Conservation (phyloP, 2,113 vertebrate species). For the Neogobius melanostomus region DNA sequence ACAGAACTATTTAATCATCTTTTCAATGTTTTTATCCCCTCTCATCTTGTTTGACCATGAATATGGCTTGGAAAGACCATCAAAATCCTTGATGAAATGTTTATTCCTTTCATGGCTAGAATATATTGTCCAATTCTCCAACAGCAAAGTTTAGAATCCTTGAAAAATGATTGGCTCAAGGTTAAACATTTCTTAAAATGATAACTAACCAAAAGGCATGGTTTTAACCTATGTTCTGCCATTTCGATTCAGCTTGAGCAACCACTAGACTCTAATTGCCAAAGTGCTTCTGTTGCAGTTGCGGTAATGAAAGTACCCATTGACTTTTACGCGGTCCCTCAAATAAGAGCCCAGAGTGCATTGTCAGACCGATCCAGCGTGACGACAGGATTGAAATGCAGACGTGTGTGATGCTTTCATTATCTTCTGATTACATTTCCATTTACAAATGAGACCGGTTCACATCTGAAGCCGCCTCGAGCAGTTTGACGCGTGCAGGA, state of each 20-base stretch:
- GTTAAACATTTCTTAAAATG: too few relatives aligned
- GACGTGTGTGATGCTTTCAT: constrained; percentile 42
- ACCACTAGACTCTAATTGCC: constrained; percentile 10
- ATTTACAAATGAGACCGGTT: constrained; percentile 58
- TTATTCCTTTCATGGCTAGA: too few relatives aligned
- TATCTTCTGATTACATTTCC: constrained; percentile 66
- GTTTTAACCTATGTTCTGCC: constrained; percentile 12
- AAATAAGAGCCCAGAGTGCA: constrained; percentile 9
- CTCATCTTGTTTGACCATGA: too few relatives aligned
- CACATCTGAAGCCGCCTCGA: constrained; percentile 14
- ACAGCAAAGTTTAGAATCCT: too few relatives aligned
- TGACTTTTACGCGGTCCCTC: constrained; percentile 5
- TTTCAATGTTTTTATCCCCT: too few relatives aligned
- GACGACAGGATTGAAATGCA: constrained; percentile 36
- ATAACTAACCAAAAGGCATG: too few relatives aligned
- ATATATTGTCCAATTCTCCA: too few relatives aligned
- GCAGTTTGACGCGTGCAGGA: constrained; percentile 6
- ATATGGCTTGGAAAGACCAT: too few relatives aligned
- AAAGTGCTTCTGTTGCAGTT: constrained; percentile 1
- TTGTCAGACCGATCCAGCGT: constrained; percentile 34
- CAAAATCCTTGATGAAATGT: too few relatives aligned
- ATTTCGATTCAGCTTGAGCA: constrained; percentile 16
- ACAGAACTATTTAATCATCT: too few relatives aligned
- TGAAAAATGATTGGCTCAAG: too few relatives aligned
- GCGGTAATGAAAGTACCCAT: constrained; percentile 16